Base-by-base conservation (phyloP, 2,888 invertebrate genomes). In the Gastracanthus pulcherrimus region DNA sequence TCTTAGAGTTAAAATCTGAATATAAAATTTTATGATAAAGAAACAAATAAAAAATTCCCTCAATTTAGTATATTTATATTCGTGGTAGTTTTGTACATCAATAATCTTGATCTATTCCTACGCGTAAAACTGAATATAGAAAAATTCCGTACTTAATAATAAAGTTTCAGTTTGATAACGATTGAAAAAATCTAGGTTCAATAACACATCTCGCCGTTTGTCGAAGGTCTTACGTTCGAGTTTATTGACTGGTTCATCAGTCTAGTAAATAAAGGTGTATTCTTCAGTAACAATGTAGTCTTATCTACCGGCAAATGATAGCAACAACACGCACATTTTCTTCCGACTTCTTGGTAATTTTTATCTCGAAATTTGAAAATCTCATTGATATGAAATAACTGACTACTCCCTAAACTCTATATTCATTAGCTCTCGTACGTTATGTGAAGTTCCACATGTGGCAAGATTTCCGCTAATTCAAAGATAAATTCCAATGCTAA, bases 181-280 rank as follows among this genome's bases (percentile, higher is more conserved):
- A 48, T 26, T 58, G 5, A 60, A 77, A 67, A 77, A 67, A 29
- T 77, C 60, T 62, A 62, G 77, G 77, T 70, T 77, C 77, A 77
- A 77, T 38, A 77, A 51, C 77, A 77, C 77, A 62, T 70, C 77
- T 77, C 67, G 5, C 7, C 45, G 45, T 48, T 69, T 77, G 62
- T 70, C 70, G 62, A 70, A 70, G 62, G 36, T 36, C 70, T 48
- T 26, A 26, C 48, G 36, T 48, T 36, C 11, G 62, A 70, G 77
- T 77, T 77, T 77, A 70, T 69, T 70, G 70, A 77, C 77, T 48
- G 77, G 70, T 62, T 70, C 62, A 34, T 45, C 58, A 19, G 26
- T 51, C 77, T 13, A 29, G 70, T 62, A 70, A 77, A 77, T 70
- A 77, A 77, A 70, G 70, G 77, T 38, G 69, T 55, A 72, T 55